Evolutionary conservation across 2,797 vertebrate genomes (phyloP).

Genomic region (Microctenopoma stevenorrisi): DNA sequence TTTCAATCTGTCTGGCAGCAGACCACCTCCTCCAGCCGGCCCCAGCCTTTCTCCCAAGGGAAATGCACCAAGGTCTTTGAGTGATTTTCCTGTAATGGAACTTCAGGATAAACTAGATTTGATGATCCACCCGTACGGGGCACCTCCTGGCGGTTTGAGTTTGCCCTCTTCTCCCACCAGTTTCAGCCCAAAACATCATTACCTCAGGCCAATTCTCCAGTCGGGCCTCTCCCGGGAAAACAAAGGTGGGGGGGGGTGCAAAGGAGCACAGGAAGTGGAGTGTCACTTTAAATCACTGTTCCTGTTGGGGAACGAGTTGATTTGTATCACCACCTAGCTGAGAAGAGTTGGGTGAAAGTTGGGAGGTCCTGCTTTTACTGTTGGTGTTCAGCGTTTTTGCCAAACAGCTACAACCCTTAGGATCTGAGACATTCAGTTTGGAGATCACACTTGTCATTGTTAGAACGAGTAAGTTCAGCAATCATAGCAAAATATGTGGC

Average conservation of each 20-base stretch:
- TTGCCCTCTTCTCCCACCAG: conserved; percentile 6
- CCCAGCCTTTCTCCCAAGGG: conserved; percentile 28
- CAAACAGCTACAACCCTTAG: background rate
- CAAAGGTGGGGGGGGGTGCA: conserved; percentile 22
- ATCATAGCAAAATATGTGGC: too few species aligned
- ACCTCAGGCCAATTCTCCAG: conserved; percentile 44
- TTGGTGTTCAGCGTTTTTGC: background rate
- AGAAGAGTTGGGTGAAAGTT: conserved; percentile 11
- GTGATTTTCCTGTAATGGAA: conserved; percentile 68
- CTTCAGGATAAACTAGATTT: conserved; percentile 74
- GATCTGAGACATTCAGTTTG: background rate
- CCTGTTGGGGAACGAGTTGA: conserved; percentile 17
- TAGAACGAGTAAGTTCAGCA: background rate
- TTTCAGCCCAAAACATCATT: conserved; percentile 62
- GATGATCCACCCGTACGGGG: conserved; percentile 52
- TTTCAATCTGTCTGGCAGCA: conserved; percentile 52
- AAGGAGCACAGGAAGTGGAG: conserved; percentile 54
- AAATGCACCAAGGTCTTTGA: conserved; percentile 62
- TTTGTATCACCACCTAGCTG: conserved; percentile 11
- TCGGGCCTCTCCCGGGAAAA: conserved; percentile 18
- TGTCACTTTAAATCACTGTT: conserved; percentile 56
- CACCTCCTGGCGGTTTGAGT: conserved; percentile 35
- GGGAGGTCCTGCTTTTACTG: background rate
- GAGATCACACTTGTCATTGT: background rate
- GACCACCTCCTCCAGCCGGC: conserved; percentile 31